These are phyloP conservation scores for Passer montanus DNA, from an alignment of 2,113 vertebrate species.

Conservation along the genomic window DNA sequence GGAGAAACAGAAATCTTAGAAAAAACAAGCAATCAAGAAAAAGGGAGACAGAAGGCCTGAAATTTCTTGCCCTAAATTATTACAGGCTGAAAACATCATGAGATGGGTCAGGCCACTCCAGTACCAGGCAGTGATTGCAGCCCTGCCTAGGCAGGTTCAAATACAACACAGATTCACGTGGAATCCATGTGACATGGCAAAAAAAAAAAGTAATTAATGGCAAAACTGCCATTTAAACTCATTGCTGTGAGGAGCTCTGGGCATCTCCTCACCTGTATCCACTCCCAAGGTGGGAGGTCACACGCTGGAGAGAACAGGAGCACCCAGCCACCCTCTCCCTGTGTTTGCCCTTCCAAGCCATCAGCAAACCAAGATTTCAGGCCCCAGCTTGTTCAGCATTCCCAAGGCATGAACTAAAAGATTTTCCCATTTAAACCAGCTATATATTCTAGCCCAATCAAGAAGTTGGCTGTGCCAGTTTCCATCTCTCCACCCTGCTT, in stretches of 20 bases:
- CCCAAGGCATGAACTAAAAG: not conserved
- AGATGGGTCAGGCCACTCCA: not conserved
- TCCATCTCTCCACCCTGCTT: not conserved
- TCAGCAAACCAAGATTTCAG: not conserved
- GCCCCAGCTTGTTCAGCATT: not conserved
- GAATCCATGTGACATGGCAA: not conserved
- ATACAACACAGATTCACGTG: not conserved
- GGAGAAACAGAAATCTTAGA: not conserved
- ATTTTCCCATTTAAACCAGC: not conserved
- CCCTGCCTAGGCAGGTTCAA: not conserved
- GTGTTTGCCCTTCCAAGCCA: not conserved
- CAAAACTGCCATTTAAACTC: not conserved
- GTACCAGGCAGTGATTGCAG: not conserved
- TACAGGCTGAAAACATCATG: not conserved
- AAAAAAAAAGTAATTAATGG: not conserved
- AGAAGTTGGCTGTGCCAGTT: not conserved
- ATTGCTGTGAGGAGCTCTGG: not conserved
- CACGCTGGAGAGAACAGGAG: not conserved
- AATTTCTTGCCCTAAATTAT: not conserved
- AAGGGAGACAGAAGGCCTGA: not conserved
- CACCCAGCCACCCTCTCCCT: not conserved
- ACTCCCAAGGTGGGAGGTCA: rapidly evolving
- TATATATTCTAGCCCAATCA: not conserved
- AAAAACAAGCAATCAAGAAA: not conserved
- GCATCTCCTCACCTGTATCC: not conserved